Percentiles rank a stretch among this genome's conserved stretches.
phyloP scores from a whole-genome alignment of 2,797 vertebrate genomes.

The Buceros bicornis region DNA sequence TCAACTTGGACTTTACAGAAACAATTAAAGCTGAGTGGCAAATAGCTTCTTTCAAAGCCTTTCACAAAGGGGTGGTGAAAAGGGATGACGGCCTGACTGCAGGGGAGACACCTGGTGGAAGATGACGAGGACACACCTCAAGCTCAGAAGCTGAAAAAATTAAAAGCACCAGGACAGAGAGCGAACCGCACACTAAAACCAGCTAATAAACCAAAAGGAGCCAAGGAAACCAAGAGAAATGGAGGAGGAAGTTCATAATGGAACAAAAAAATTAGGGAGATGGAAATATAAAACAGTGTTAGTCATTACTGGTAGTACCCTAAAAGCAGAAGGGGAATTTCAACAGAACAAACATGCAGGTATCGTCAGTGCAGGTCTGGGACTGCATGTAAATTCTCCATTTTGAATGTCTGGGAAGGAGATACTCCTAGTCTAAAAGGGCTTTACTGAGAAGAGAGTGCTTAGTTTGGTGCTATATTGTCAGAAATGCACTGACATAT shows the following conservation, averaged over 20 bases:
- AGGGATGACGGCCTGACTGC: not conserved
- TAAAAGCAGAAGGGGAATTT: not conserved
- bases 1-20: not conserved
- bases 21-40: accelerated
- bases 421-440: not conserved
- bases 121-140: accelerated
- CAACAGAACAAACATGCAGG: not conserved
- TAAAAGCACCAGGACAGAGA: not conserved
- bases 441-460: accelerated
- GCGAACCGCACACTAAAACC: accelerated
- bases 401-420: not conserved
- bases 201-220: not conserved
- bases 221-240: not conserved
- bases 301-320: not conserved
- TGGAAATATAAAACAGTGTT: not conserved
- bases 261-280: not conserved
- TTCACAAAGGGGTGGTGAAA: not conserved
- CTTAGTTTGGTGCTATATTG: not conserved
- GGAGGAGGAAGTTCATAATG: not conserved
- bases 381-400: not conserved
- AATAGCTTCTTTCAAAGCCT: not conserved
- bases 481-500: not conserved
- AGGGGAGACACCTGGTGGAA: constrained; percentile 46
- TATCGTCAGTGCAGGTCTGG: not conserved
- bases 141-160: not conserved